Evolutionary conservation across 2,113 vertebrate genomes (phyloP), one percentile per base, ranked within the genome.

Genomic region (Sinocyclocheilus maitianheensis): DNA sequence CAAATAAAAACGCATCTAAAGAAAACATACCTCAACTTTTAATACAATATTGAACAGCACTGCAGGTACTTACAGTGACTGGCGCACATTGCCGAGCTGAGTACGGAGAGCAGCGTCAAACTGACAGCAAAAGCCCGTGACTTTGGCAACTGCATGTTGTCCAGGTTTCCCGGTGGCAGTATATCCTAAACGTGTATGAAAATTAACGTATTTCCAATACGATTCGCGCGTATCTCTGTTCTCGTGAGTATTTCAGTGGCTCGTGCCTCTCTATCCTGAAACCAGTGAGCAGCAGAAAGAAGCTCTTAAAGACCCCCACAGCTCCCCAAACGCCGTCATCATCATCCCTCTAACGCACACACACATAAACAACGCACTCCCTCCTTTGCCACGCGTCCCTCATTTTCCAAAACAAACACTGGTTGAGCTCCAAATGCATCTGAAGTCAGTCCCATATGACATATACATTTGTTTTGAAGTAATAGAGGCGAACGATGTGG

Each of bases 11-110:
- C 1, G 6, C 43, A 51, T 24, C n/a, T 3, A 53, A 26, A 30
- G 0, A 51, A 53, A 77, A 55, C 69, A 77, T 3, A 77, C 53
- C 14, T 24, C 13, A 67, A 82, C 63, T 82, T 82, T n/a, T 34
- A 46, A 53, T 9, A 51, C 26, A 20, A 51, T 1, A 11, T 1
- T 6, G 7, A 46, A 51, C 43, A 11, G 30, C 55, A 53, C 79
- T 60, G 46, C 72, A 60, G 46, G 62, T 91, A 95, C 94, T 95
- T 90, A 95, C 94, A 81, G 90, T 93, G 92, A 86, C 90, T 81
- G 81, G 92, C 94, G 87, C 92, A 92, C 83, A 92, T 89, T 0
- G 92, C 91, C 90, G 91, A 90, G 87, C 92, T 58, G n/a, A 91
- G 75, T 78, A 91, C 91, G 89, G 90, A 87, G 86, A 90, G 77